Conservation (phyloP, 2,113 vertebrate genomes). For the Lutjanus erythropterus region DNA sequence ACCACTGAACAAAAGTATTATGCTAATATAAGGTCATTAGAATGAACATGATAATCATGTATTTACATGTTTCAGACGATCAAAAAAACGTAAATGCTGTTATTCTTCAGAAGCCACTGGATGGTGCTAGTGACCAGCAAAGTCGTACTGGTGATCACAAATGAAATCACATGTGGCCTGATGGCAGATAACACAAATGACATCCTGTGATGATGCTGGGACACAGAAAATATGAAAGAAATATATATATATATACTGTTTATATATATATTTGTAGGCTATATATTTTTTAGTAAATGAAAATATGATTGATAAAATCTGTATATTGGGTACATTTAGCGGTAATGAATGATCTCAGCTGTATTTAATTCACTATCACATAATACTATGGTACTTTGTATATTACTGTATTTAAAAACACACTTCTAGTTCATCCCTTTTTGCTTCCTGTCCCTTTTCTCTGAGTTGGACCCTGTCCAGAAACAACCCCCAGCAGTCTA, state of each 20-base stretch:
- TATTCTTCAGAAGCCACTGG: constrained; percentile 73
- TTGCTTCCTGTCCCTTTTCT: constrained; percentile 14
- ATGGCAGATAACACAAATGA: constrained; percentile 25
- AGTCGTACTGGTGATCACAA: constrained; percentile 41
- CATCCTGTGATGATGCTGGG: constrained; percentile 26
- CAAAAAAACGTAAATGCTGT: constrained; percentile 49
- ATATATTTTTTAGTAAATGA: constrained; percentile 42
- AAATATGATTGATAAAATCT: constrained; percentile 49
- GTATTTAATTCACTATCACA: constrained; percentile 44
- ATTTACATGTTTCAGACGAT: constrained; percentile 69
- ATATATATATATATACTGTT: constrained; percentile 27
- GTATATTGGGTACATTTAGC: constrained; percentile 38
- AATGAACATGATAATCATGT: constrained; percentile 66
- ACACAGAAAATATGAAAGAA: constrained; percentile 13
- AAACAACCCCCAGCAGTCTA: constrained; percentile 51
- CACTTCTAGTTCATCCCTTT: constrained; percentile 2
- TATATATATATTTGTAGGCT: constrained; percentile 13
- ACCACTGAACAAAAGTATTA: constrained; percentile 49
- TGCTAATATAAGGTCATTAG: constrained; percentile 54
- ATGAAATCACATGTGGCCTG: constrained; percentile 31
- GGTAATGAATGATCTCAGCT: constrained; percentile 47
- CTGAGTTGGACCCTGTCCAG: constrained; percentile 43
- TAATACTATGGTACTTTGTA: constrained; percentile 46
- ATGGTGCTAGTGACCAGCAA: constrained; percentile 75
- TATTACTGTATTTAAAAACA: constrained; percentile 42